Conservation (phyloP, 2,797 vertebrate species). For the Hybognathus amarus region DNA sequence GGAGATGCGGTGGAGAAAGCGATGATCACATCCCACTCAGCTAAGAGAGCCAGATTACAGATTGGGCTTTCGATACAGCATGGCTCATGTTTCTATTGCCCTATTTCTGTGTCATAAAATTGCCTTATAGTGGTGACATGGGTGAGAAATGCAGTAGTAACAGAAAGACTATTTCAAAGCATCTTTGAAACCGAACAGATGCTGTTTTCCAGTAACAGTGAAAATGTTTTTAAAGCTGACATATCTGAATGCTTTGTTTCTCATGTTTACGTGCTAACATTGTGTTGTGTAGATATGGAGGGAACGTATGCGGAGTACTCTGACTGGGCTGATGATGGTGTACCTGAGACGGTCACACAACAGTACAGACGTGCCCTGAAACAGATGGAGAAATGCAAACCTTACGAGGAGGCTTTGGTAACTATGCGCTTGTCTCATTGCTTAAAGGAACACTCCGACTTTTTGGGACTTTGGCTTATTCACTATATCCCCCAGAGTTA, state of each 20-base stretch:
- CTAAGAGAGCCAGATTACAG: conserved; percentile 31
- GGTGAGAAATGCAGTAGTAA: conserved; percentile 1
- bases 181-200: neutral
- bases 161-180: neutral
- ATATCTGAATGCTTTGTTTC: neutral
- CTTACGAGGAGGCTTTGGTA: conserved; percentile 91
- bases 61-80: conserved; percentile 14
- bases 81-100: conserved; percentile 7
- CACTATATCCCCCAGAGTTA: no score
- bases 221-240: neutral
- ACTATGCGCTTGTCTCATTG: conserved; percentile 12
- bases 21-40: conserved; percentile 24
- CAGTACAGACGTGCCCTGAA: conserved; percentile 86
- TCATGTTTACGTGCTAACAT: neutral
- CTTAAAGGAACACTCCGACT: no score
- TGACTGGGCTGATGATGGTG: conserved; percentile 91
- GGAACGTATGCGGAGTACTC: conserved; percentile 90
- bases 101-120: conserved; percentile 18
- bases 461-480: no score
- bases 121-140: neutral
- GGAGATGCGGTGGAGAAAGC: conserved; percentile 19
- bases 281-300: conserved; percentile 87
- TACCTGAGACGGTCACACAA: conserved; percentile 77
- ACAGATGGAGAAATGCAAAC: conserved; percentile 86
- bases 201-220: neutral